Percentiles rank a stretch among this genome's conserved stretches.
These are phyloP conservation scores for Monoplex corrugatus DNA, from an alignment of 2,888 invertebrate genomes.

Conservation along the genomic window DNA sequence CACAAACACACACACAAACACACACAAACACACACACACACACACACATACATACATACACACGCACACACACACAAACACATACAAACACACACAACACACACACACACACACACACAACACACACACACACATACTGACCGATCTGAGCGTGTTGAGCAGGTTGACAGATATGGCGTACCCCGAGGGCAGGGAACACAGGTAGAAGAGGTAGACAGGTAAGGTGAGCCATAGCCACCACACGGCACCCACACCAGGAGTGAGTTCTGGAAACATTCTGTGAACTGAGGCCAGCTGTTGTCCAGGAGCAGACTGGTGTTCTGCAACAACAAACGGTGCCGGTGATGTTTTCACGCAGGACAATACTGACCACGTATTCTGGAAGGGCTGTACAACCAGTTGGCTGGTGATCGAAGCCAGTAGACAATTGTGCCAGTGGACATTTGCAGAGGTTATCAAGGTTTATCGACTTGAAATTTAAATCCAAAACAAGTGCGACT, in stretches of 20 bases:
- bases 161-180: slow-evolving; percentile 54
- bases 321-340: slow-evolving; percentile 56
- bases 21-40: neutral
- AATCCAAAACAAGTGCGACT: neutral
- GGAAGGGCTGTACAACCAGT: too few relatives aligned
- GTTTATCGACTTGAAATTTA: neutral
- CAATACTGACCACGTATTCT: neutral
- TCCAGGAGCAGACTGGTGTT: slow-evolving; percentile 66
- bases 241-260: slow-evolving; percentile 95
- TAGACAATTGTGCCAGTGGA: neutral
- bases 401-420: neutral
- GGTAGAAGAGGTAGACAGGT: slow-evolving; percentile 82
- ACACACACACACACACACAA: neutral
- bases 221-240: slow-evolving; percentile 90
- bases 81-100: slow-evolving; percentile 7
- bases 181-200: slow-evolving; percentile 43
- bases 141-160: slow-evolving; percentile 58
- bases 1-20: neutral
- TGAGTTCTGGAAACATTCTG: slow-evolving; percentile 95
- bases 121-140: slow-evolving; percentile 40
- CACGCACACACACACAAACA: neutral
- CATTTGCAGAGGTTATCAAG: neutral
- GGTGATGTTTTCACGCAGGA: neutral
- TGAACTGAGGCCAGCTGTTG: slow-evolving; percentile 86
- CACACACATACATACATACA: neutral